Base-by-base conservation (phyloP, 2,888 invertebrate genomes). In the Thecophora atra region DNA sequence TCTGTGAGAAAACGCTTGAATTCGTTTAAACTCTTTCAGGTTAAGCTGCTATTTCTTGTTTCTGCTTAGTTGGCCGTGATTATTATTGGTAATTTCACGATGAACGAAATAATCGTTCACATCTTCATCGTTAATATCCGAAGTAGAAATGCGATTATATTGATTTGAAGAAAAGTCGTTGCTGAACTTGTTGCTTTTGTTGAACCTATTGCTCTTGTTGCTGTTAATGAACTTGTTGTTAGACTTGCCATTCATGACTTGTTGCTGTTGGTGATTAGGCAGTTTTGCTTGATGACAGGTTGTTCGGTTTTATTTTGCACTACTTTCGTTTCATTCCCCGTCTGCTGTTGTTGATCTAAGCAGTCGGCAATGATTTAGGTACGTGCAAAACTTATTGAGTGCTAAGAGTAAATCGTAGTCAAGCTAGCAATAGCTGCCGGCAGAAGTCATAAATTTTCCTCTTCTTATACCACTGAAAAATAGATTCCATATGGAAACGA, bases 291-390 rank as follows among this genome's bases (percentile, higher is more conserved):
- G 26, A 24, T 17, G n/a, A 60, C 60, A 7, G 60, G 1, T 11
- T 37, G 37, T 37, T 37, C 37, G 37, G 37, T 37, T 37, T 6
- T n/a, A n/a, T n/a, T n/a, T n/a, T n/a, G n/a, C n/a, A n/a, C n/a
- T n/a, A n/a, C n/a, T 6, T 2, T 37, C 7, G 11, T 37, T 37
- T 37, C 37, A 37, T 37, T 1, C 5, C 52, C 52, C 6, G 15
- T 52, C 5, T 24, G 54, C n/a, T 62, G 30, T 13, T 19, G 47
- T 28, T 28, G 26, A 47, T 65, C 65, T 65, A 17, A 2, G 17
- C 19, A 51, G 21, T 67, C 42, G 54, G 67, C 37, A 42, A 67
- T 67, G 37, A 54, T 67, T 67, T 67, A 37, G 56, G 56, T 56
- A 19, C 30, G 11, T 37, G 7, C 7, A 37, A 37, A 56, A 52